phyloP scores from a whole-genome alignment of 2,797 vertebrate species.

The Oreortyx pictus region DNA sequence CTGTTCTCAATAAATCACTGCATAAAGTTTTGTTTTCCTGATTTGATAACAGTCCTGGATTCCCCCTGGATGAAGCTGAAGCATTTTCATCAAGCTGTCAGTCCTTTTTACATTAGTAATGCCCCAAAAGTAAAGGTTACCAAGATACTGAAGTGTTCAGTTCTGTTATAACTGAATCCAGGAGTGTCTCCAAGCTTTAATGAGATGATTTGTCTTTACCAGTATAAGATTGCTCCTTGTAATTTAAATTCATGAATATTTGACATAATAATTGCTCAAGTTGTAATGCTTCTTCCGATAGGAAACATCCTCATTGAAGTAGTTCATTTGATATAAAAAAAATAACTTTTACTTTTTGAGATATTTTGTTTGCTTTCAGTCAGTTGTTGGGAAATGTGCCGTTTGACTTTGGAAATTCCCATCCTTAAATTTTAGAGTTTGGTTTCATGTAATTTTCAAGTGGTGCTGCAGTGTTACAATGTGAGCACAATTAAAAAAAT shows the following conservation, averaged over 20 bases:
- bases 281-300: not conserved
- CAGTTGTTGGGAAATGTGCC: not conserved
- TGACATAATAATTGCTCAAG: not conserved
- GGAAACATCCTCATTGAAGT: not conserved
- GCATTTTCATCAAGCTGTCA: no score
- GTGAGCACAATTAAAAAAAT: not conserved
- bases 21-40: no score
- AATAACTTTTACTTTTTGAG: not conserved
- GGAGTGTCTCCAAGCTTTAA: not conserved
- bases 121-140: not conserved
- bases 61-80: no score
- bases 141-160: not conserved
- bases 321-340: not conserved
- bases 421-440: not conserved
- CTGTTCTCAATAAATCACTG: no score
- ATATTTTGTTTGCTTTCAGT: not conserved
- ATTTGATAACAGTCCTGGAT: no score
- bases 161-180: not conserved
- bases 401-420: not conserved
- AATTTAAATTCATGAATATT: constrained; percentile 9
- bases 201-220: constrained; percentile 23
- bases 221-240: not conserved
- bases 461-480: not conserved
- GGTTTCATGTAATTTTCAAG: not conserved
- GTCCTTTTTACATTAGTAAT: not conserved